phyloP scores from a whole-genome alignment of 2,113 vertebrate species.

The Aleadryas rufinucha region DNA sequence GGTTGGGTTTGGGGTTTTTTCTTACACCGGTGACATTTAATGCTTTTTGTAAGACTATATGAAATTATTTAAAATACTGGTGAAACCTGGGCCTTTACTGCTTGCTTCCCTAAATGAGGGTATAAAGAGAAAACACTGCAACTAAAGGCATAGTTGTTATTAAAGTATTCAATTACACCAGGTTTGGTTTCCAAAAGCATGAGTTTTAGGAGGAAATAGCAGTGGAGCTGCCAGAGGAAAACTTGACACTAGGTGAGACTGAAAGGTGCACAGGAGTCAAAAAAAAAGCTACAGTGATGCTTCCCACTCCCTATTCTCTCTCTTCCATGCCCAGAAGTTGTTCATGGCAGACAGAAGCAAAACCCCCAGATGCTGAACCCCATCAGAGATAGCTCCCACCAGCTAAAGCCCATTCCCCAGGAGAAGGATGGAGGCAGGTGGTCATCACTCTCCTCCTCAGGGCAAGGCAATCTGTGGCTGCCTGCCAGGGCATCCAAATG shows the following conservation, averaged over 20 bases:
- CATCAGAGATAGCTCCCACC: neutral
- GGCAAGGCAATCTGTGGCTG: neutral
- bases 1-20: neutral
- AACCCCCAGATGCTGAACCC: neutral
- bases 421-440: neutral
- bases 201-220: neutral
- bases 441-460: rapidly evolving
- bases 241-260: neutral
- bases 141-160: neutral
- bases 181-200: neutral
- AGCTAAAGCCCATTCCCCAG: rapidly evolving
- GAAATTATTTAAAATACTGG: constrained; percentile 38
- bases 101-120: neutral
- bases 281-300: rapidly evolving
- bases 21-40: constrained; percentile 57
- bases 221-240: neutral
- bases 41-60: constrained; percentile 28
- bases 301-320: neutral
- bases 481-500: neutral
- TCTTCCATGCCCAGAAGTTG: neutral
- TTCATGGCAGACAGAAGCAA: neutral
- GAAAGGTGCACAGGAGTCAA: neutral
- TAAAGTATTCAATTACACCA: neutral
- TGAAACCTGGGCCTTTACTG: neutral
- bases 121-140: neutral